phyloP scores from a whole-genome alignment of 2,888 invertebrate genomes.

The Corythucha ciliata region DNA sequence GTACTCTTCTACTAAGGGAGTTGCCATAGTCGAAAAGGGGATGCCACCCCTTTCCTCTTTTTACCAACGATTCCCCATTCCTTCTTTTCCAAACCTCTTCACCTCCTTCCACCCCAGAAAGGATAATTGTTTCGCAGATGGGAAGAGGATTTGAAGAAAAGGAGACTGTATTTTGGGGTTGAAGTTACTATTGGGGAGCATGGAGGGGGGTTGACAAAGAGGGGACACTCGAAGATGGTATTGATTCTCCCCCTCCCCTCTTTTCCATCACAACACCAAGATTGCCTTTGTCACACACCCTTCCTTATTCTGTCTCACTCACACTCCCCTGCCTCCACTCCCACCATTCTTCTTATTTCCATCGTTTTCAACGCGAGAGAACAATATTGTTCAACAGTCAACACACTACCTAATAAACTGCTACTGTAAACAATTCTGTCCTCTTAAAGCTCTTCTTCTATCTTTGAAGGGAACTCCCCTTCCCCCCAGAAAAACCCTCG shows the following conservation, averaged over 20 bases:
- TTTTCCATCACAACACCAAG: constrained; percentile 23
- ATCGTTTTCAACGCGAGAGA: constrained; percentile 5
- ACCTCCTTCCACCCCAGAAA: background rate
- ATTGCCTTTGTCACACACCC: constrained; percentile 30
- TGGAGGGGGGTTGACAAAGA: background rate
- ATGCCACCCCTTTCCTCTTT: background rate
- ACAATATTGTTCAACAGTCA: constrained; percentile 27
- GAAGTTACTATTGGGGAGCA: background rate
- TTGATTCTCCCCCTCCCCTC: constrained; percentile 23
- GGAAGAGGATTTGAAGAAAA: background rate
- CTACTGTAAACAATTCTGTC: constrained; percentile 20
- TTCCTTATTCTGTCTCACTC: constrained; percentile 6
- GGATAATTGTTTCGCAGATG: constrained; percentile 14
- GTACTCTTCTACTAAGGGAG: too few relatives aligned
- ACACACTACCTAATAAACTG: constrained; percentile 25
- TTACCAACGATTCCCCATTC: background rate
- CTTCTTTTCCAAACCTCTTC: background rate
- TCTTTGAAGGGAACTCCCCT: too few relatives aligned
- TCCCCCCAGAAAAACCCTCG: too few relatives aligned
- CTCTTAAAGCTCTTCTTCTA: too few relatives aligned
- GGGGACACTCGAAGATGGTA: constrained; percentile 26
- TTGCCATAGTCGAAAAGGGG: too few relatives aligned
- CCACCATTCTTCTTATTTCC: constrained; percentile 3
- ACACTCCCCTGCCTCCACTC: background rate
- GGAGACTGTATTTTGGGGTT: background rate